Evolutionary conservation across 2,113 vertebrate species (phyloP).

Genomic region (Hippoglossus stenolepis): DNA sequence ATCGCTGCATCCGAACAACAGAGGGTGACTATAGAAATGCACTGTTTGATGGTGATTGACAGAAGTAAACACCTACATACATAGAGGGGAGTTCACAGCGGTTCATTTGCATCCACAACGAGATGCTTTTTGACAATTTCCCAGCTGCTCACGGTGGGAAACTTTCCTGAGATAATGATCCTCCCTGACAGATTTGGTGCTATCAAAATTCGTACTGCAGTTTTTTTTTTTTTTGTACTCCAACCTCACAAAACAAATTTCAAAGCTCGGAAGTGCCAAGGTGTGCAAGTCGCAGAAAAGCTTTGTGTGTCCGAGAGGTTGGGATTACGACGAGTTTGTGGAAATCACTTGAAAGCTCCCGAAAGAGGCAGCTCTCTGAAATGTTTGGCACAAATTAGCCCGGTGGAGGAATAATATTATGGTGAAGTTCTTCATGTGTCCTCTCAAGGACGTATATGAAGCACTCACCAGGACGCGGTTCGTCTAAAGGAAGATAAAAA

Average conservation of each 20-base stretch:
- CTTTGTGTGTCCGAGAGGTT: constrained; percentile 36
- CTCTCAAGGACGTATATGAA: constrained; percentile 21
- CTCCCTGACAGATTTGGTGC: constrained; percentile 73
- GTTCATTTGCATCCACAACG: constrained; percentile 82
- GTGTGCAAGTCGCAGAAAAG: constrained; percentile 24
- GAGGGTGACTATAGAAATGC: constrained; percentile 47
- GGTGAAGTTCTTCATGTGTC: background rate
- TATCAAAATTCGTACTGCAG: constrained; percentile 72
- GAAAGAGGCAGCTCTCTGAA: constrained; percentile 13
- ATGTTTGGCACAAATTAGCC: background rate
- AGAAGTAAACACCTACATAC: constrained; percentile 78
- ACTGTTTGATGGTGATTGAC: constrained; percentile 77
- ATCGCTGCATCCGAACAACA: constrained; percentile 52
- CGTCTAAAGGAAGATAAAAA: constrained; percentile 26
- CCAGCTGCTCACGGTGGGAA: constrained; percentile 81
- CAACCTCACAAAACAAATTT: constrained; percentile 59
- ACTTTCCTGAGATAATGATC: constrained; percentile 76
- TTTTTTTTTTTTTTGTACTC: constrained; percentile 13
- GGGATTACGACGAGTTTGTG: constrained; percentile 7
- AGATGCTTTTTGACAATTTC: constrained; percentile 82
- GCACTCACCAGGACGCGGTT: constrained; percentile 12
- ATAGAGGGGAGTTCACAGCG: constrained; percentile 46
- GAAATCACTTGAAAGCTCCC: background rate
- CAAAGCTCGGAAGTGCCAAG: constrained; percentile 32
- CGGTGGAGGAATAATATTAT: background rate